Evolutionary conservation across 2,113 vertebrate species (phyloP), one percentile per base, ranked within the genome.

Genomic region (Eira barbara): DNA sequence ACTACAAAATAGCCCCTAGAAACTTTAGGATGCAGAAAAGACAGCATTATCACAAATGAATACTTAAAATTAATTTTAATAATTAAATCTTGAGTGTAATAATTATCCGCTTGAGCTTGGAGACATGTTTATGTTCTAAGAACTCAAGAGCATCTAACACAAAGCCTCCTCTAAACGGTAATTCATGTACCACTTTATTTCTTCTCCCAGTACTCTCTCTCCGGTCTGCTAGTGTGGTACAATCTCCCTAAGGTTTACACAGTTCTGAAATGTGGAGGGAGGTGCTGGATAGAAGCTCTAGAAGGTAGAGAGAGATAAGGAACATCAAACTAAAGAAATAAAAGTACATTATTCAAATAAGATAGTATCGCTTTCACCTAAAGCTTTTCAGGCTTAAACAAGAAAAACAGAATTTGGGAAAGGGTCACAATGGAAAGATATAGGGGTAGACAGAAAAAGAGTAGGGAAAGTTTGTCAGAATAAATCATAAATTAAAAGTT

Each of bases 41-140:
- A 74, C 1, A 90, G 17, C 9, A 86, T 55, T 82, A 42, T 96
- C 82, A 91, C 18, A 94, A 93, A 74, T 52, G 57, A 74, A 47
- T 87, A 94, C 34, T 80, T 96, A 74, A 91, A 87, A 89, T 82
- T 76, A 71, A 95, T 82, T 94, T 81, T 39, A 79, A 14, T 42
- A 83, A 82, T 69, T 86, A 93, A 95, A 83, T 45, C 80, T 59
- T 89, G 93, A 95, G 11, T 76, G 10, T 78, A 90, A 36, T 94
- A 73, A 88, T 74, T 29, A 55, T 69, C 42, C 79, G 7, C n/a
- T 74, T 97, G 74, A 97, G 13, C 7, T 34, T 84, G 2, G 31
- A 94, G n/a, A 90, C 34, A 89, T 42, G 74, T 34, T 90, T 94
- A 63, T 84, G 11, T 45, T 88, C 49, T 91, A 94, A 57, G 29